Percentiles rank a stretch among this genome's conserved stretches.
Conservation (phyloP, 2,113 vertebrate genomes). For the Cynocephalus volans region DNA sequence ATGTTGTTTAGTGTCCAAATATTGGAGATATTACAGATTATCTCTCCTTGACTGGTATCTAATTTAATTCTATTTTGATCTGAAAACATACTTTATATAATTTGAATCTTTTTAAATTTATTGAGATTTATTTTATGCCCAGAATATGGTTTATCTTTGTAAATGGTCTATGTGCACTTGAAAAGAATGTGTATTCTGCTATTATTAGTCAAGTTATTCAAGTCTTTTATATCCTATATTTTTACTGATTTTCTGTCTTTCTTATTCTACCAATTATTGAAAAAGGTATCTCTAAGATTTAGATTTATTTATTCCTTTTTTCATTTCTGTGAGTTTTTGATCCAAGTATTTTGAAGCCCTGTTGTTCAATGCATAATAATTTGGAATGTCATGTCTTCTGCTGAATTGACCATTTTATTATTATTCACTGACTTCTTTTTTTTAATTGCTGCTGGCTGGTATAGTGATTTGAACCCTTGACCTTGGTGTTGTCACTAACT, state of each 20-base stretch:
- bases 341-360: neutral
- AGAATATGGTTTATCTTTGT: neutral
- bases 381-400: neutral
- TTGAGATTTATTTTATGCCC: slow-evolving; percentile 23
- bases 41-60: neutral
- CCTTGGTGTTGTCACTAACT: too few species aligned
- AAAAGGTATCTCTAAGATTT: neutral
- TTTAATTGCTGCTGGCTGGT: too few species aligned
- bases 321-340: neutral
- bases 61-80: neutral
- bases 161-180: neutral
- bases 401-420: neutral
- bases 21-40: neutral
- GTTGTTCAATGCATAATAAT: neutral
- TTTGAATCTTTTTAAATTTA: slow-evolving; percentile 17
- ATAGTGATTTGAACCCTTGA: too few species aligned
- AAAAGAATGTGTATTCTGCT: neutral
- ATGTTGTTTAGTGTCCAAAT: neutral
- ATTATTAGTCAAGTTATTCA: neutral
- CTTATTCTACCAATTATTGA: neutral
- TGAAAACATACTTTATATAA: slow-evolving; percentile 12
- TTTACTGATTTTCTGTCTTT: neutral
- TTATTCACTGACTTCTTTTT: neutral
- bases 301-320: slow-evolving; percentile 25
- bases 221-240: neutral